phyloP scores from a whole-genome alignment of 2,113 vertebrate genomes.

The Corythaixoides concolor region DNA sequence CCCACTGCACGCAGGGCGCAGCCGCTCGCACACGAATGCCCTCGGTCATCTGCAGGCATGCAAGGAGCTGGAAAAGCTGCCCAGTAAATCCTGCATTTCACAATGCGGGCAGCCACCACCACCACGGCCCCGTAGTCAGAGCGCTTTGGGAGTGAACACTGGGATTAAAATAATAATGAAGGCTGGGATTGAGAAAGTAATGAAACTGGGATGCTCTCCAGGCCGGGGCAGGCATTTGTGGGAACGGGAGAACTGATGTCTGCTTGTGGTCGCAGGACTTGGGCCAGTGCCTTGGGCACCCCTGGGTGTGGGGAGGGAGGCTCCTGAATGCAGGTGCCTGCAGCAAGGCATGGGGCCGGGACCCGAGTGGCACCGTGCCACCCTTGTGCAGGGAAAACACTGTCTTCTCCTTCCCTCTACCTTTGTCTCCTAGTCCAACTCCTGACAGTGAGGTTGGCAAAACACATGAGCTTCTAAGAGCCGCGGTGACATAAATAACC shows the following conservation, averaged over 20 bases:
- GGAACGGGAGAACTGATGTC: not conserved
- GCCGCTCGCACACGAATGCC: not conserved
- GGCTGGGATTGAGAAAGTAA: not conserved
- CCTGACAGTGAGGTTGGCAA: not conserved
- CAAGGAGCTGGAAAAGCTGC: not conserved
- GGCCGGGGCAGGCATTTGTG: not conserved
- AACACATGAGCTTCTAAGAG: not conserved
- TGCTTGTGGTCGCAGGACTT: accelerated
- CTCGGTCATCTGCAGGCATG: accelerated
- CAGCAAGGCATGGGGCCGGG: not conserved
- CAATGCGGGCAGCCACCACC: accelerated
- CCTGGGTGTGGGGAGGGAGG: not conserved
- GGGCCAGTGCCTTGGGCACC: not conserved
- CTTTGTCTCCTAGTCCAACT: not conserved
- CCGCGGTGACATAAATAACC: not conserved
- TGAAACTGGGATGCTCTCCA: not conserved
- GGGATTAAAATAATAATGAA: not conserved
- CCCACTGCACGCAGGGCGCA: not conserved
- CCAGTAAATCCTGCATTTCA: not conserved
- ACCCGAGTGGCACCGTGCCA: accelerated
- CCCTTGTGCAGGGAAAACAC: not conserved
- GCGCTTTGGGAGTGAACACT: not conserved
- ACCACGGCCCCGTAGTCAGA: not conserved
- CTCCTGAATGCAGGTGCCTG: not conserved
- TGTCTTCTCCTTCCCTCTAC: not conserved